Conservation (phyloP, 2,113 vertebrate species). For the Pantherophis guttatus region DNA sequence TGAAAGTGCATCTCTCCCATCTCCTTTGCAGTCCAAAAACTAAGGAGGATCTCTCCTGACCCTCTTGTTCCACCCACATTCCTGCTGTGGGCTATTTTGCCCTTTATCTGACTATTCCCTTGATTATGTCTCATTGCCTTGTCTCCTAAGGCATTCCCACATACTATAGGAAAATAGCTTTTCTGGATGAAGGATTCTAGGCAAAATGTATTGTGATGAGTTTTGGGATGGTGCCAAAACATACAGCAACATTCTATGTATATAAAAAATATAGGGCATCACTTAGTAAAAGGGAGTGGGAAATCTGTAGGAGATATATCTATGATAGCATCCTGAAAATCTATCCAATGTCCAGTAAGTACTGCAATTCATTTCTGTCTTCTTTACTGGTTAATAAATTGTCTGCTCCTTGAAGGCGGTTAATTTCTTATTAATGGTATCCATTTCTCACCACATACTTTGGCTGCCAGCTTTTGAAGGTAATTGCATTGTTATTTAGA, state of each 20-base stretch:
- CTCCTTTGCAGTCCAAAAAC: not conserved
- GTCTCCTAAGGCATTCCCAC: not conserved
- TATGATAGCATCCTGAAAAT: not conserved
- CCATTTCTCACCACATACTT: conserved; percentile 64
- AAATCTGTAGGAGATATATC: not conserved
- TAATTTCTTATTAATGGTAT: conserved; percentile 69
- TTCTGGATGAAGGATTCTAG: not conserved
- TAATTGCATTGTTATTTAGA: conserved; percentile 70
- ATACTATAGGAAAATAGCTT: not conserved
- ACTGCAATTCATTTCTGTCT: conserved; percentile 33
- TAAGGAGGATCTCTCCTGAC: not conserved
- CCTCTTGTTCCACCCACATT: not conserved
- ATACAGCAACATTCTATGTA: not conserved
- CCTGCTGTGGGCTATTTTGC: not conserved
- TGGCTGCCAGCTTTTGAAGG: conserved; percentile 64
- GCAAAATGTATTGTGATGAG: not conserved
- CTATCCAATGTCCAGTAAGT: not conserved
- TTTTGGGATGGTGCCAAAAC: not conserved
- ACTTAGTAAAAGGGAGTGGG: not conserved
- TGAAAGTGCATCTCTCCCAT: not conserved
- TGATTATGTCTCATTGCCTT: not conserved
- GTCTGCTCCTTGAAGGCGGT: conserved; percentile 49
- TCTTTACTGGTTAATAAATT: conserved; percentile 59
- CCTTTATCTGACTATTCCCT: not conserved
- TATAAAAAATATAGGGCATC: not conserved